Conservation (phyloP, 1,140 invertebrate genomes). For the Neotoxoptera formosana region DNA sequence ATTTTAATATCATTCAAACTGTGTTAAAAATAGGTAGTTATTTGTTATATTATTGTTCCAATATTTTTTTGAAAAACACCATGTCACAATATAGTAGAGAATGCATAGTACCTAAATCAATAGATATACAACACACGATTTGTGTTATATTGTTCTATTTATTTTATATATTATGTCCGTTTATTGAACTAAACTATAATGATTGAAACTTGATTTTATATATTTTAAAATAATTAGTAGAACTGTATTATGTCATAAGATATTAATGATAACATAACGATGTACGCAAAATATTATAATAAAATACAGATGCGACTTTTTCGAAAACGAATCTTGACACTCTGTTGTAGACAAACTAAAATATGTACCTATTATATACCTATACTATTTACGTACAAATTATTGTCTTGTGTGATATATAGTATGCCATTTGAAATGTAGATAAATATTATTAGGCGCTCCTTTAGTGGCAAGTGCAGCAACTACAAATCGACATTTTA, state of each 20-base stretch:
- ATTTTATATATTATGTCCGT: background rate
- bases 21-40: background rate
- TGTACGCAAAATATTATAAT: background rate
- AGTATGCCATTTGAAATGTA: background rate
- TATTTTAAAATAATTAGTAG: background rate
- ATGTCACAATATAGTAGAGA: background rate
- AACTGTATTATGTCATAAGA: background rate
- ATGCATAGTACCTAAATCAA: background rate
- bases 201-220: background rate
- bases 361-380: background rate
- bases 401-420: background rate
- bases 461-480: background rate
- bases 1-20: background rate
- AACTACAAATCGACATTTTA: background rate
- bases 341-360: background rate
- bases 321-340: background rate
- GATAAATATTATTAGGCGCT: background rate
- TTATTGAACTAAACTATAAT: background rate
- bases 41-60: slow-evolving; percentile 3
- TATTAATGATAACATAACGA: background rate
- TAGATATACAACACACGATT: background rate
- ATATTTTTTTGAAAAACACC: background rate
- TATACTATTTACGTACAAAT: background rate
- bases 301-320: background rate
- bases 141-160: slow-evolving; percentile 16